These are phyloP conservation scores for Diplolepis rosae DNA, from an alignment of 2,888 invertebrate species.

Conservation along the genomic window DNA sequence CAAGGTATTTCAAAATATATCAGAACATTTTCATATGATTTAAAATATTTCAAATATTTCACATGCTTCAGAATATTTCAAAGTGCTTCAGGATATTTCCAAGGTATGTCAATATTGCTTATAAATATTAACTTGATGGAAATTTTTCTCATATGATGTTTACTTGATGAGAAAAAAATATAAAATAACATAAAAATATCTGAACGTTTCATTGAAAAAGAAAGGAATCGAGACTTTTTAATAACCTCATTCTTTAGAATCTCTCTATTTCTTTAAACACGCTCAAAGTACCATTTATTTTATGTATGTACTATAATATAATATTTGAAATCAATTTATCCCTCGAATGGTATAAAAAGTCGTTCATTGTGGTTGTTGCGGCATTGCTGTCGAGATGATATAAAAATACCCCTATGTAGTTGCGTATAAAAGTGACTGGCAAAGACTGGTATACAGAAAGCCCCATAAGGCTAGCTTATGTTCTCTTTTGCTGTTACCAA, in stretches of 20 bases:
- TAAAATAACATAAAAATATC: not conserved
- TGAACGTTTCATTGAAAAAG: not conserved
- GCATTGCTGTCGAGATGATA: slow-evolving; percentile 41
- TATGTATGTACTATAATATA: not conserved
- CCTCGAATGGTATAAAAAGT: not conserved
- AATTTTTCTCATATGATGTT: no score
- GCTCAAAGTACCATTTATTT: not conserved
- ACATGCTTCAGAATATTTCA: no score
- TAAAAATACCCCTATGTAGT: slow-evolving; percentile 49
- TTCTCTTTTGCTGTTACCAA: slow-evolving; percentile 59
- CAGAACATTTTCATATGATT: no score
- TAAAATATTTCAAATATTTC: no score
- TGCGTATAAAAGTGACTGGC: slow-evolving; percentile 54
- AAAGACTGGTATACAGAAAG: slow-evolving; percentile 46
- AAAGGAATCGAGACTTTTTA: no score
- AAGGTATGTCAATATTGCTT: no score
- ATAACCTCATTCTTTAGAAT: not conserved
- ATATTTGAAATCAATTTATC: slow-evolving; percentile 24
- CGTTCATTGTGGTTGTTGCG: slow-evolving; percentile 39
- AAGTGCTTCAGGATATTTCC: no score
- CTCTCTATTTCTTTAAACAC: not conserved
- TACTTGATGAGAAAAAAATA: no score
- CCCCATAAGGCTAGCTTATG: slow-evolving; percentile 59
- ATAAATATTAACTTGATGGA: no score
- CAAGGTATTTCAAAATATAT: no score